A percentile compares a stretch with the other conserved stretches of the same genome.
Conservation (phyloP, 1,140 invertebrate genomes). For the Colletes latitarsis region DNA sequence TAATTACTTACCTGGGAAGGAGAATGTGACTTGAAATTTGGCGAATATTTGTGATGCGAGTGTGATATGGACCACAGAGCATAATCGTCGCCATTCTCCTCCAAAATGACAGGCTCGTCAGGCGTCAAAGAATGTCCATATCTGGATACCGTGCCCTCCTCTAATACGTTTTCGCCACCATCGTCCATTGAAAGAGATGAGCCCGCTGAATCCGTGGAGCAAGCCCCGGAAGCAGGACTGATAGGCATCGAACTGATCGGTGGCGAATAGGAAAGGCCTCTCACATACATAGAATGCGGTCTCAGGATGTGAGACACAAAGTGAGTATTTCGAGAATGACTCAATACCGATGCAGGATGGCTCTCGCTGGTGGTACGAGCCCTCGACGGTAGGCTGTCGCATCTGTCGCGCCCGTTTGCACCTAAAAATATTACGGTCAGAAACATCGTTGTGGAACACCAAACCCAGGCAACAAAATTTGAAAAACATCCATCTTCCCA, state of each 20-base stretch:
- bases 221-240: slow-evolving; percentile 83
- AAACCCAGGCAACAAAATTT: slow-evolving; percentile 63
- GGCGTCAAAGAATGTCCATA: slow-evolving; percentile 84
- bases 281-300: slow-evolving; percentile 83
- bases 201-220: slow-evolving; percentile 86
- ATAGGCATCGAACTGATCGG: slow-evolving; percentile 84
- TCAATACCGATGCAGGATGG: slow-evolving; percentile 65
- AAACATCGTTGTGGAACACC: not conserved
- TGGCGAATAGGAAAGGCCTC: slow-evolving; percentile 84
- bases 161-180: slow-evolving; percentile 77
- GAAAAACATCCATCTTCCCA: slow-evolving; percentile 68
- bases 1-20: slow-evolving; percentile 79
- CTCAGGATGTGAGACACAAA: slow-evolving; percentile 77
- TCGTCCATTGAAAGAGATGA: slow-evolving; percentile 87
- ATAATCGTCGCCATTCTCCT: slow-evolving; percentile 84
- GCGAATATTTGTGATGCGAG: slow-evolving; percentile 78
- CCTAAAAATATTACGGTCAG: slow-evolving; percentile 70
- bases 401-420: slow-evolving; percentile 85
- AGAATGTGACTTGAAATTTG: slow-evolving; percentile 81
- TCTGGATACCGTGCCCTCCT: slow-evolving; percentile 73
- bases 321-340: slow-evolving; percentile 74
- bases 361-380: slow-evolving; percentile 85
- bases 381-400: slow-evolving; percentile 89
- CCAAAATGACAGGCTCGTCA: slow-evolving; percentile 85
- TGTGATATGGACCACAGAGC: slow-evolving; percentile 78